Conservation (phyloP, 2,888 invertebrate genomes). For the Dynastes hyllus region DNA sequence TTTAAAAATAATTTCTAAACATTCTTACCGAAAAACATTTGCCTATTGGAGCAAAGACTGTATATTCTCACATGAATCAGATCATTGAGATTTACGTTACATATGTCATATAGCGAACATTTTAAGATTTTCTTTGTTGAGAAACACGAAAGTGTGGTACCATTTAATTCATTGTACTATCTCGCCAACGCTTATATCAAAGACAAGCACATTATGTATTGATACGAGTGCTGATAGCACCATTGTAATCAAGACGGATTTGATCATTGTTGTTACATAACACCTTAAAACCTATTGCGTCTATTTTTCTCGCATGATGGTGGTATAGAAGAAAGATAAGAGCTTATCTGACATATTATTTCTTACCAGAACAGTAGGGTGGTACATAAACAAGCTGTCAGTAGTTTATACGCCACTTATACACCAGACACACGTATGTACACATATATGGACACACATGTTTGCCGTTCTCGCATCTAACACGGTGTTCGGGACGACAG, state of each 20-base stretch:
- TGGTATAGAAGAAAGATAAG: background rate
- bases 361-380: slow-evolving; percentile 57
- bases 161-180: no score
- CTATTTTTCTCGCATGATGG: background rate
- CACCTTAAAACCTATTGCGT: background rate
- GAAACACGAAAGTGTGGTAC: no score
- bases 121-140: no score
- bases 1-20: no score
- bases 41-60: no score
- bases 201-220: background rate
- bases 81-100: no score
- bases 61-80: no score
- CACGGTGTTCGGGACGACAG: slow-evolving; percentile 51
- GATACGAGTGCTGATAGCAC: background rate
- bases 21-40: no score
- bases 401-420: slow-evolving; percentile 21
- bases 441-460: slow-evolving; percentile 34
- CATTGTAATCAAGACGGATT: background rate
- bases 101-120: no score
- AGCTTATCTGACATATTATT: slow-evolving; percentile 37
- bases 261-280: slow-evolving; percentile 16
- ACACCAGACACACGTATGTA: slow-evolving; percentile 11
- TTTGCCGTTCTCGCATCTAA: slow-evolving; percentile 30
- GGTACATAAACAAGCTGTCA: slow-evolving; percentile 63
- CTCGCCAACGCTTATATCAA: background rate